Base-by-base conservation (phyloP, 2,797 vertebrate species). In the Selene dorsalis region DNA sequence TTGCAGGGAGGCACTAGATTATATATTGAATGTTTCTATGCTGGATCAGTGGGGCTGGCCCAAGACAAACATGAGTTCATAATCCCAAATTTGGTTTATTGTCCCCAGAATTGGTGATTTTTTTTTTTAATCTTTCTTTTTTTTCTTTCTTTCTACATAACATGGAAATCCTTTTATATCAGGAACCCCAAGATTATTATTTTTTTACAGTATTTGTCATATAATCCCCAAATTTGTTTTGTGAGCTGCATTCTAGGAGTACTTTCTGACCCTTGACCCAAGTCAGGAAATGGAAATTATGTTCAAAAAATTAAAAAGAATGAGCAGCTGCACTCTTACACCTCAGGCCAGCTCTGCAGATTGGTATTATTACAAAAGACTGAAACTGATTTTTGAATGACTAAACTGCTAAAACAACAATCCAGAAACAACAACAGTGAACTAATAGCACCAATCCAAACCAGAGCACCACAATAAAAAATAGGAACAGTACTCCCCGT, bases 361-460 rank as follows among this genome's bases (percentile, higher is more conserved):
- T 53, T 22, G 30, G 32, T 57, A 74, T 38, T 28, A 63, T 69
- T 20, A 78, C 50, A 77, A 71, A 78, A 77, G 71, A 80, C 77
- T 83, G 82, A 87, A 85, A 85, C 32, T 50, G 39, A 75, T 77
- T 79, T 73, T 77, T 69, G 75, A 58, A 77, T 57, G 72, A 84
- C 79, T 68, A 72, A 80, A 56, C 26, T 67, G 70, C 61, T 82
- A 73, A 83, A 89, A 88, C 80, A 78, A 88, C 55, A 75, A 87
- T 22, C 75, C 65, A 75, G 77, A 88, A 78, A 85, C 66, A 76
- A 85, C 65, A 77, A 80, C 63, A 85, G 68, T 80, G 84, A 90
- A 82, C 73, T 82, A 63, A 91, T 93, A 96, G 95, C 95, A 95
- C 94, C 94, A 92, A 88, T 93, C 76, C 73, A 80, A 92, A 94